Conservation (phyloP, 2,113 vertebrate species). For the Raphicerus campestris region DNA sequence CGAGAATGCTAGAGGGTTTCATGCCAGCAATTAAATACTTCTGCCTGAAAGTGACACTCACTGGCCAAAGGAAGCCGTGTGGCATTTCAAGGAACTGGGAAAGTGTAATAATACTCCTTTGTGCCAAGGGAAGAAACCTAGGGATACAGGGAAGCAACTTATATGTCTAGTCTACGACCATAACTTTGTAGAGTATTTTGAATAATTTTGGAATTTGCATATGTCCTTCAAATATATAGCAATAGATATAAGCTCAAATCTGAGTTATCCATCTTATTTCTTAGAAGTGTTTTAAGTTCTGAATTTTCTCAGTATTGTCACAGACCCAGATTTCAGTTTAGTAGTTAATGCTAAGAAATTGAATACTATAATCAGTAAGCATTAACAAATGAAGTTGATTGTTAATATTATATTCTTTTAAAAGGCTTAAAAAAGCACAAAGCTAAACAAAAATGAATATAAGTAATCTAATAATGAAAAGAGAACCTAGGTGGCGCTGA, state of each 20-base stretch:
- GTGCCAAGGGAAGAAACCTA: background rate
- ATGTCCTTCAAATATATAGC: background rate
- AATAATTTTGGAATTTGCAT: slow-evolving; percentile 8
- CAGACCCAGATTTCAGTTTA: background rate
- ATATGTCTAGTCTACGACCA: background rate
- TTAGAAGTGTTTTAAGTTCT: background rate
- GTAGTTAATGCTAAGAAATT: background rate
- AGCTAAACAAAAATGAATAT: slow-evolving; percentile 11
- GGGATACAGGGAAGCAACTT: background rate
- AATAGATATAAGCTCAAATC: background rate
- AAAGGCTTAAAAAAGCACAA: background rate
- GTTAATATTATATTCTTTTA: slow-evolving; percentile 27
- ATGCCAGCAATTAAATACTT: background rate
- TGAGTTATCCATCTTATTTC: background rate
- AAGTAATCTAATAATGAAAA: slow-evolving; percentile 5
- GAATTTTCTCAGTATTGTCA: background rate
- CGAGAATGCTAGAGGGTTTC: background rate
- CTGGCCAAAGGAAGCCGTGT: background rate
- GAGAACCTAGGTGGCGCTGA: slow-evolving; percentile 13
- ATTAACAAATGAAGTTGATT: slow-evolving; percentile 20
- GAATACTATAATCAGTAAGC: background rate
- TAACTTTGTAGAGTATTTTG: background rate
- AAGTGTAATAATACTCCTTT: background rate
- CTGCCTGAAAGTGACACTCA: background rate
- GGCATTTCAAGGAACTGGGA: background rate